Base-by-base conservation (phyloP, 2,888 invertebrate species). In the Chrysina gloriosa region DNA sequence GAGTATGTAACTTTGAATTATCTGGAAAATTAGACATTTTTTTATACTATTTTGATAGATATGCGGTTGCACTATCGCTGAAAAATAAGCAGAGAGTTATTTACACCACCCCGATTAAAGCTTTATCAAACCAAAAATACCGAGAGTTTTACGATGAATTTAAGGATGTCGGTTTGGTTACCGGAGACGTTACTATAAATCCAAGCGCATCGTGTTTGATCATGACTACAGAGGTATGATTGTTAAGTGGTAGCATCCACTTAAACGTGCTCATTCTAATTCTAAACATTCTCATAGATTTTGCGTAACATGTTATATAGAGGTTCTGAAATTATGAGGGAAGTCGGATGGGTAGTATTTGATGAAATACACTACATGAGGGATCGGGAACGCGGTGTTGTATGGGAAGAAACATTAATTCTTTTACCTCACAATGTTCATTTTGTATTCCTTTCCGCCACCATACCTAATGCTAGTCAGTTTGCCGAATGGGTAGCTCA, bases 281-380 rank as follows among this genome's bases (percentile, higher is more conserved):
- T 11, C 6, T 21, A 25, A 11, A 27, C 14, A 47, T 45, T 31
- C 7, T 42, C 23, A 78, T 81, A 93, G 92, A 99, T 99, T 88
- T 85, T 99, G 70, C 88, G 99, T 71, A 97, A 97, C 78, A 99
- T 99, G 99, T 85, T 99, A 67, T 99, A 99, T 80, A 87, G 98
- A 79, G 99, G 99, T 54, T 97, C 97, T 36, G 98, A 99, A 87
- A 92, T 99, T 19, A 98, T 98, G 94, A 88, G 98, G 69, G 99
- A 99, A 88, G 98, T 99, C 0, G 98, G 98, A 56, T 99, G 99
- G 99, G 99, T 99, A 1, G 88, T 99, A 63, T 99, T 99, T 85
- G 99, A 99, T 81, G 99, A 99, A 85, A 99, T 99, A 77, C 99
- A 99, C 85, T 99, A 99, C 82, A 99, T 99, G 99, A 89, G 99